A percentile compares a stretch with the other conserved stretches of the same genome.
Conservation (phyloP, 2,888 invertebrate genomes). For the Sericinus montela region DNA sequence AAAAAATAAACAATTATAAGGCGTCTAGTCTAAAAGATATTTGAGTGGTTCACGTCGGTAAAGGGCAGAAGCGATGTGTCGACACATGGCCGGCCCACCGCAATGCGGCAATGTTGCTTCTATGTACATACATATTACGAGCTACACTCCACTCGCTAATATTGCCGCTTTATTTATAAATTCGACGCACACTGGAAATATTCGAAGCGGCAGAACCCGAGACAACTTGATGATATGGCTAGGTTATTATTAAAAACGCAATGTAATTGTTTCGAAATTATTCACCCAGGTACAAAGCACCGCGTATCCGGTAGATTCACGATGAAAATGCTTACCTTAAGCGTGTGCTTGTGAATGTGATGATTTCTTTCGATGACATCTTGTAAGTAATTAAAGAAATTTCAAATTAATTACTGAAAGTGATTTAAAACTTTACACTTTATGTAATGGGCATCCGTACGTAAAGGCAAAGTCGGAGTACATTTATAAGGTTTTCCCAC, state of each 20-base stretch:
- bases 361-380: too few species aligned
- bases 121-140: conserved; percentile 65
- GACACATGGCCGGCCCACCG: conserved; percentile 68
- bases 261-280: conserved; percentile 16
- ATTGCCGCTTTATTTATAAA: conserved; percentile 51
- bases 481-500: too few species aligned
- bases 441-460: too few species aligned
- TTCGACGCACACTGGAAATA: conserved; percentile 34
- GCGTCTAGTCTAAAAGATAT: conserved; percentile 40
- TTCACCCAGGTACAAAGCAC: conserved; percentile 1
- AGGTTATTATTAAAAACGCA: conserved; percentile 19
- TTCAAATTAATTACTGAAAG: too few species aligned
- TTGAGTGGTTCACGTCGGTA: conserved; percentile 43
- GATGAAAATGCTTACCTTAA: not conserved
- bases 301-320: not conserved
- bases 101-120: conserved; percentile 71
- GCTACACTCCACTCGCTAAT: conserved; percentile 55
- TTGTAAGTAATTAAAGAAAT: too few species aligned
- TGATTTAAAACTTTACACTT: too few species aligned
- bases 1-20: not conserved
- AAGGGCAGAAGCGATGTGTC: conserved; percentile 72
- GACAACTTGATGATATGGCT: conserved; percentile 17
- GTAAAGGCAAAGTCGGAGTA: too few species aligned
- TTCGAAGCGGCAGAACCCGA: conserved; percentile 23
- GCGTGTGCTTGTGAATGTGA: too few species aligned